A percentile compares a stretch with the other conserved stretches of the same genome.
These are phyloP conservation scores for Sphaeridia pumilis DNA, from an alignment of 2,888 invertebrate genomes.

Conservation along the genomic window DNA sequence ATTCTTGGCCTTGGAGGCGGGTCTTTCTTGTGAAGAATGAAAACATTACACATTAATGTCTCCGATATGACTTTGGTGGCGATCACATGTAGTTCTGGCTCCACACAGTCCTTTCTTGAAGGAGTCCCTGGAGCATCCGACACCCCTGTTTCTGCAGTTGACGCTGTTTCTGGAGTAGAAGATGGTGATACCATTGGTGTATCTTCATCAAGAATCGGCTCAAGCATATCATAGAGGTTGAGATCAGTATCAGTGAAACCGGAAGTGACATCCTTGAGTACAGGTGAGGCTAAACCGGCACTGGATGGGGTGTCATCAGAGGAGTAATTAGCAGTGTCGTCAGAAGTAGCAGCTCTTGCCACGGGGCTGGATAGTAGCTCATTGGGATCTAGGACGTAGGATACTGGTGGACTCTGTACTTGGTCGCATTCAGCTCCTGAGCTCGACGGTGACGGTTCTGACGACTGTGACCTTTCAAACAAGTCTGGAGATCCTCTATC, in stretches of 20 bases:
- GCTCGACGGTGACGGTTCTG: not conserved
- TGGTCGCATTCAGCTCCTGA: no score
- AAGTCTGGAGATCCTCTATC: slow-evolving; percentile 2
- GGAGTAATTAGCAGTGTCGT: not conserved
- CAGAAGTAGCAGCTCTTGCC: no score
- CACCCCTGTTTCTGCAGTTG: not conserved
- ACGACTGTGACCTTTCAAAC: not conserved
- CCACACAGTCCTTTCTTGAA: not conserved
- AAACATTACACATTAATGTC: slow-evolving; percentile 5
- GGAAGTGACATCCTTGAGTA: not conserved
- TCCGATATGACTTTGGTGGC: slow-evolving; percentile 3
- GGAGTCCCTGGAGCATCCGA: not conserved
- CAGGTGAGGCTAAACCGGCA: not conserved
- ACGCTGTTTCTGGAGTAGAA: not conserved
- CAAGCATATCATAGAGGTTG: not conserved
- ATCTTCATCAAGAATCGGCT: slow-evolving; percentile 4
- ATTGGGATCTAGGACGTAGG: no score
- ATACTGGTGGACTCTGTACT: no score
- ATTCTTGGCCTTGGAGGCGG: not conserved
- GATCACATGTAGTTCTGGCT: not conserved
- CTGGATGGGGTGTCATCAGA: not conserved
- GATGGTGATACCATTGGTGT: not conserved
- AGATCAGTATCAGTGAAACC: not conserved
- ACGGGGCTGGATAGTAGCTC: no score
- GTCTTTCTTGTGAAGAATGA: not conserved